Evolutionary conservation across 2,113 vertebrate genomes (phyloP).

Genomic region (Syngnathoides biaculeatus): DNA sequence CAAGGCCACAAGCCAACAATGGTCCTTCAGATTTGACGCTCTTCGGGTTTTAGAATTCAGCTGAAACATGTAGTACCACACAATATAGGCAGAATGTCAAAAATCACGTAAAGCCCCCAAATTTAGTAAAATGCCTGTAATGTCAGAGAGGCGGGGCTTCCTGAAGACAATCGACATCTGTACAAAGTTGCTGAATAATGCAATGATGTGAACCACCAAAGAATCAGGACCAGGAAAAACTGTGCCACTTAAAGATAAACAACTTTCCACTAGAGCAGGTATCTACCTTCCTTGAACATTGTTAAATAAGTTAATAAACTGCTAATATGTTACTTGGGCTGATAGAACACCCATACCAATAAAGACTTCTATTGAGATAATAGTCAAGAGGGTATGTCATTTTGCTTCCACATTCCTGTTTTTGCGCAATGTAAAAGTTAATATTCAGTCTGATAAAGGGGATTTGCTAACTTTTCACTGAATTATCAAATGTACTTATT

Average conservation of each 20-base stretch:
- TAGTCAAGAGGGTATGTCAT: background rate
- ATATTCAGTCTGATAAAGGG: background rate
- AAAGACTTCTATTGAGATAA: background rate
- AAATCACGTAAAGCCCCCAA: background rate
- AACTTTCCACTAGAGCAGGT: background rate
- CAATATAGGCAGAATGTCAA: background rate
- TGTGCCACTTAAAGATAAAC: background rate
- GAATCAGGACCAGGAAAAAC: background rate
- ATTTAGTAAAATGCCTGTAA: background rate
- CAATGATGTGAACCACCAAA: background rate
- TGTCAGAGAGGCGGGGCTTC: background rate
- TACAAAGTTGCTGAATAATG: background rate
- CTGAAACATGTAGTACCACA: background rate
- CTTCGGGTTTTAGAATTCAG: background rate
- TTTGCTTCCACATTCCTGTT: background rate
- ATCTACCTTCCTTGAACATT: background rate
- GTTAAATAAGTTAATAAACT: background rate
- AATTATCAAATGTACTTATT: too few species aligned
- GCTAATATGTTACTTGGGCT: background rate
- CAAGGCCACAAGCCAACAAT: slow-evolving; percentile 38
- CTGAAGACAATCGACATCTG: background rate
- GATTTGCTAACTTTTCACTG: background rate
- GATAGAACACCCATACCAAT: background rate
- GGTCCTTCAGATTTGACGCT: background rate
- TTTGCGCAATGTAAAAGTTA: too few species aligned